phyloP scores from a whole-genome alignment of 2,888 invertebrate species.

The Lithophane socia region DNA sequence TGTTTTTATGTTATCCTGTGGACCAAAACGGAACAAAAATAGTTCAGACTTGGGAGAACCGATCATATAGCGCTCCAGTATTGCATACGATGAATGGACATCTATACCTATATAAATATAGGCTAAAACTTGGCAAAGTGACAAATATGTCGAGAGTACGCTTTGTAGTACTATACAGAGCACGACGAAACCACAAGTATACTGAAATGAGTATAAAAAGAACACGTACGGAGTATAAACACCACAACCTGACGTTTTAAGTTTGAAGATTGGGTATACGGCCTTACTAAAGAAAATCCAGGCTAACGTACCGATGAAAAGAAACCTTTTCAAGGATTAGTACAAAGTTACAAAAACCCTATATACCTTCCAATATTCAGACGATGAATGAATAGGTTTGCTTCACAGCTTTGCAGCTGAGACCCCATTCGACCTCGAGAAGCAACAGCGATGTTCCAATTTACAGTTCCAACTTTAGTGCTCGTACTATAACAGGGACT shows the following conservation, averaged over 20 bases:
- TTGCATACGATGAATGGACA: constrained; percentile 40
- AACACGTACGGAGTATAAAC: background rate
- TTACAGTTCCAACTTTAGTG: constrained; percentile 45
- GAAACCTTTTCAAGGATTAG: background rate
- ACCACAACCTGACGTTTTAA: background rate
- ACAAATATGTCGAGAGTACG: constrained; percentile 47
- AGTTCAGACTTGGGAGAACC: background rate
- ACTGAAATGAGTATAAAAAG: constrained; percentile 6
- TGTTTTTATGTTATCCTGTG: background rate
- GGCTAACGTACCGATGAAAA: background rate
- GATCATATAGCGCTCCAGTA: background rate
- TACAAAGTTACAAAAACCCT: background rate
- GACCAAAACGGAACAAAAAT: too few species aligned
- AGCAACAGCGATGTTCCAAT: constrained; percentile 52
- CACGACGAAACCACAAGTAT: background rate
- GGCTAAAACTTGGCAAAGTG: constrained; percentile 36
- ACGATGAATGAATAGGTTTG: constrained; percentile 21
- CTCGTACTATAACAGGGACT: constrained; percentile 11
- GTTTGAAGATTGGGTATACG: background rate
- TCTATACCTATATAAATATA: background rate
- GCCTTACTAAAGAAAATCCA: background rate
- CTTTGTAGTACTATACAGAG: constrained; percentile 39
- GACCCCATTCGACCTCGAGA: constrained; percentile 4
- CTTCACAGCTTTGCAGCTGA: constrained; percentile 25
- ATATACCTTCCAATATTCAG: constrained; percentile 1